These are phyloP conservation scores for Champsocephalus gunnari DNA, from an alignment of 2,797 vertebrate genomes.

Conservation along the genomic window DNA sequence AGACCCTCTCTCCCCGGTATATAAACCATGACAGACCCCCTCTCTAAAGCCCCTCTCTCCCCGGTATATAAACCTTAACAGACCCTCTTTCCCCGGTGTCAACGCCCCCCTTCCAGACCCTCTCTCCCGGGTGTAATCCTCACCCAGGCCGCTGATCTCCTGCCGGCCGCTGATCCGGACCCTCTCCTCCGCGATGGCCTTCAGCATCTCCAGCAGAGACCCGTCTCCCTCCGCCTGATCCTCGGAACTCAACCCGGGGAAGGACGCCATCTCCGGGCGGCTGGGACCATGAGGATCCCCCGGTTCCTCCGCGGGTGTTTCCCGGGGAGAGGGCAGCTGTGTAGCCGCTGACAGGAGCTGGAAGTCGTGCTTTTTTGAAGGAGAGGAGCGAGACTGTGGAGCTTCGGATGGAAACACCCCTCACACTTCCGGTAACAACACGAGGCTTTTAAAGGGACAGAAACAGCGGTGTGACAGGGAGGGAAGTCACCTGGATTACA, in stretches of 20 bases:
- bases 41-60: too few relatives aligned
- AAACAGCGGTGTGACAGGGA: too few relatives aligned
- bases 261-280: conserved; percentile 85
- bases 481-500: too few relatives aligned
- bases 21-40: too few relatives aligned
- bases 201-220: conserved; percentile 86
- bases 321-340: neutral
- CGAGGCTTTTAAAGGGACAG: conserved; percentile 76
- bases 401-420: conserved; percentile 83
- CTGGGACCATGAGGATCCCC: conserved; percentile 70
- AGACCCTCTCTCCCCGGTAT: too few relatives aligned
- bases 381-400: conserved; percentile 28
- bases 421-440: conserved; percentile 83
- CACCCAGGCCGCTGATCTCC: conserved; percentile 85
- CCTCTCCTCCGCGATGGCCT: conserved; percentile 86
- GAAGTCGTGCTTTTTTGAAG: conserved; percentile 29
- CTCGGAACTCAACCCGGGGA: conserved; percentile 79
- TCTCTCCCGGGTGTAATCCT: neutral
- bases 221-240: conserved; percentile 81
- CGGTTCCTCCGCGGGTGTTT: neutral
- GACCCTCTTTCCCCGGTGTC: too few relatives aligned
- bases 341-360: conserved; percentile 10
- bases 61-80: too few relatives aligned
- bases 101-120: too few relatives aligned
- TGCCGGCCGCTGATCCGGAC: conserved; percentile 82